A percentile compares a stretch with the other conserved stretches of the same genome.
Evolutionary conservation across 2,113 vertebrate genomes (phyloP).

Genomic region (Cyanoderma ruficeps): DNA sequence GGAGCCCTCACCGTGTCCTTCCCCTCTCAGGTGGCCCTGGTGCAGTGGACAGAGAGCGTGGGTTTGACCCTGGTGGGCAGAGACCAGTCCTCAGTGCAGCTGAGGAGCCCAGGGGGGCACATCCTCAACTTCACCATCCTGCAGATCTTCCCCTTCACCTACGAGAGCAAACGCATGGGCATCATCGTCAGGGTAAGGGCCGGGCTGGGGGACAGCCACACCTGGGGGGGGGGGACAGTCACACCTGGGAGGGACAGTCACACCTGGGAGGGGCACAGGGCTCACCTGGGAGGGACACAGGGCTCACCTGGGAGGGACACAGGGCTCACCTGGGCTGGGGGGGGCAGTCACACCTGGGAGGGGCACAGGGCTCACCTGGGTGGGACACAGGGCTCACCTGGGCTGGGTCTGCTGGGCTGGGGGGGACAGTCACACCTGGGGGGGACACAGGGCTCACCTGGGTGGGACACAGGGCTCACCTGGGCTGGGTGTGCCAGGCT

Average conservation of each 20-base stretch:
- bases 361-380: neutral
- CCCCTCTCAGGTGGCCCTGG: conserved; percentile 88
- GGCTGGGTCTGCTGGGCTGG: too few species aligned
- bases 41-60: conserved; percentile 97
- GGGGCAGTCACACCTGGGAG: too few species aligned
- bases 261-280: too few species aligned
- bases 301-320: too few species aligned
- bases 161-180: conserved; percentile 98
- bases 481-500: too few species aligned
- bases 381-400: neutral
- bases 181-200: conserved; percentile 90
- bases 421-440: too few species aligned
- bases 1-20: neutral
- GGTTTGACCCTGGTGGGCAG: conserved; percentile 94
- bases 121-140: conserved; percentile 97
- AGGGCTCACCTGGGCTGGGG: too few species aligned
- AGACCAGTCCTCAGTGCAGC: conserved; percentile 95
- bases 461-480: too few species aligned
- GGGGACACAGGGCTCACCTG: too few species aligned
- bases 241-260: too few species aligned
- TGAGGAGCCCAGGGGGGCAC: conserved; percentile 97
- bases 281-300: too few species aligned
- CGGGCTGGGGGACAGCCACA: neutral
- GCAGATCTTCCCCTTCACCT: conserved; percentile 98
- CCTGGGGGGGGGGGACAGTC: neutral